Evolutionary conservation across 2,113 vertebrate genomes (phyloP), one percentile per base, ranked within the genome.

Genomic region (Gracilinanus agilis): DNA sequence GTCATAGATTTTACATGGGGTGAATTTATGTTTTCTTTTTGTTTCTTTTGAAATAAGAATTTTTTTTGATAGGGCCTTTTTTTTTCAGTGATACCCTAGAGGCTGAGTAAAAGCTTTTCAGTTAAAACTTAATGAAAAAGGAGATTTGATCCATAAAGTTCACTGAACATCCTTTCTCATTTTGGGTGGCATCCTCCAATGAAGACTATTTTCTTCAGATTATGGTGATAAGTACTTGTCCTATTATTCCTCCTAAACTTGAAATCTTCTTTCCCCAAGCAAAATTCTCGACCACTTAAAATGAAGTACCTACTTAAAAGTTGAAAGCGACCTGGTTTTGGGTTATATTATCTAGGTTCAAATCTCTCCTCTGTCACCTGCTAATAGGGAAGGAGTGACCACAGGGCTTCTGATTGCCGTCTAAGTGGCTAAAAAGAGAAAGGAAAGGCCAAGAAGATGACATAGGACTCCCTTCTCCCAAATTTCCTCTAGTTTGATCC

Each of bases 101-200:
- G 95, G 97, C 90, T 55, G 55, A 6, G 4, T 0, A 91, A 97
- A 97, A 97, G 6, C 53, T 97, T 97, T 98, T 95, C 95, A 96
- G 90, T 95, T 96, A 95, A 96, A 97, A 96, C 54, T 96, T 96
- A 75, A 25, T 94, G 94, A 96, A 55, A 96, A 88, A 92, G 97
- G 95, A 95, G 93, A 97, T 97, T 96, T 95, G 83, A 98, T 97
- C 94, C 54, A 90, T 95, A 95, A 91, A 95, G 96, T 97, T 96
- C 96, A 93, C 44, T 9, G 0, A 93, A 89, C 54, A 88, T 40
- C 40, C 34, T 44, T 56, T 93, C 44, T 93, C 92, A 95, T 95
- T 98, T 98, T 90, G 95, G 40, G 92, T 97, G 96, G 96, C 55
- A 97, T 96, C 24, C 92, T 96, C 56, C 53, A 89, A 95, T 83